Percentiles rank a stretch among this genome's conserved stretches.
These are phyloP conservation scores for Melanotaenia maccullochi DNA, from an alignment of 2,797 vertebrate species.

Conservation along the genomic window DNA sequence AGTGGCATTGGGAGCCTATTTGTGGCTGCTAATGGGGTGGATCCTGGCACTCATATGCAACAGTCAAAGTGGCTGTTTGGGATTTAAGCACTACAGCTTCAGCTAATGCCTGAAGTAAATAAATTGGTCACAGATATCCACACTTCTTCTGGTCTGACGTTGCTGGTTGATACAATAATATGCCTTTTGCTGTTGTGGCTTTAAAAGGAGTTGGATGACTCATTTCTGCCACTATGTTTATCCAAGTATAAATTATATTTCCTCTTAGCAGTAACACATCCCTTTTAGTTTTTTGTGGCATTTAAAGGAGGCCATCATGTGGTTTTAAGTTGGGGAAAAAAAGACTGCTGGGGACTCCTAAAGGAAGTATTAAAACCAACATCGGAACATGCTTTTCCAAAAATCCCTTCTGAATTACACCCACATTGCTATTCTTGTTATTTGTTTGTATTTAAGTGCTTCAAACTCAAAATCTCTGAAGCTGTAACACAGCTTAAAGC, in stretches of 20 bases:
- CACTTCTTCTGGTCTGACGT: conserved; percentile 1
- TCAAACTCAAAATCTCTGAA: conserved; percentile 9
- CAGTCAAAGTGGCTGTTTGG: conserved; percentile 23
- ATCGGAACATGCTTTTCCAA: conserved; percentile 1
- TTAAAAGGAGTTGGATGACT: conserved; percentile 15
- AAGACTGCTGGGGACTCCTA: conserved; percentile 10
- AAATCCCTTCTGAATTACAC: conserved; percentile 2
- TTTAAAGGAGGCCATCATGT: conserved; percentile 43
- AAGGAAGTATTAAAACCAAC: conserved; percentile 12
- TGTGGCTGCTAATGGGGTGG: conserved; percentile 21
- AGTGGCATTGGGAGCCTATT: conserved; percentile 25
- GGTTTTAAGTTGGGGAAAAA: conserved; percentile 23
- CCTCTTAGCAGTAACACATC: conserved; percentile 24
- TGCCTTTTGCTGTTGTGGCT: conserved; percentile 13
- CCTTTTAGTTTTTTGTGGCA: conserved; percentile 45
- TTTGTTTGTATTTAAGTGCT: background rate
- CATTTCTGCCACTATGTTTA: background rate
- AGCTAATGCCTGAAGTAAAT: conserved; percentile 26
- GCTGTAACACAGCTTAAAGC: conserved; percentile 6
- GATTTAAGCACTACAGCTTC: conserved; percentile 35
- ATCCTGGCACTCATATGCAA: conserved; percentile 11
- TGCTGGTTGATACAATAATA: conserved; percentile 20
- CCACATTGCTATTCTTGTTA: background rate
- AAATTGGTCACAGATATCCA: conserved; percentile 19
- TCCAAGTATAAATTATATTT: conserved; percentile 31